Conservation (phyloP, 2,113 vertebrate species). For the Turdus rufiventris region DNA sequence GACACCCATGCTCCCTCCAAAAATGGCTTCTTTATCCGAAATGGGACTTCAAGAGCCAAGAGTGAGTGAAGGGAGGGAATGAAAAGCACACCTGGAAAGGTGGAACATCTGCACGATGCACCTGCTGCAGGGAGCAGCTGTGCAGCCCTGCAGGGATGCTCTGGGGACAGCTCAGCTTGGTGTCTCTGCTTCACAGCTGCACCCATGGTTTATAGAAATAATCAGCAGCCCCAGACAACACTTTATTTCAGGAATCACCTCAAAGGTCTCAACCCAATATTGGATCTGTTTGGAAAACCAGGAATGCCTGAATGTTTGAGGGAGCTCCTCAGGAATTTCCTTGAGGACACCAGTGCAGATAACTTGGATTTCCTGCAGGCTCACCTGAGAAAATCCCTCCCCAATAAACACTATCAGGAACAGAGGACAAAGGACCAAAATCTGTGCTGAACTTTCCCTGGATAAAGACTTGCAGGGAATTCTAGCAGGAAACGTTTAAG, state of each 20-base stretch:
- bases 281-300: neutral
- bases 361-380: neutral
- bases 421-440: neutral
- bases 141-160: neutral
- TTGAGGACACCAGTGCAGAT: neutral
- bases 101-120: neutral
- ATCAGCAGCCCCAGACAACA: accelerated
- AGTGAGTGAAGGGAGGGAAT: neutral
- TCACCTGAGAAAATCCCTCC: neutral
- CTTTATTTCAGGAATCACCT: neutral
- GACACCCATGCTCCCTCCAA: too few species aligned
- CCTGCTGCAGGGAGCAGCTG: neutral
- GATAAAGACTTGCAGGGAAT: neutral
- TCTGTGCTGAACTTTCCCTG: neutral
- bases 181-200: neutral
- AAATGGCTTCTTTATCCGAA: neutral
- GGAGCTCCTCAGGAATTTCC: neutral
- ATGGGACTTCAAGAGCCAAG: neutral
- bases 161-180: accelerated
- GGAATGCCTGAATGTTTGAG: accelerated
- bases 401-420: neutral
- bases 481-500: constrained; percentile 8
- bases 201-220: accelerated
- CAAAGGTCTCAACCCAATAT: accelerated
- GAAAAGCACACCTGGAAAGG: accelerated